Percentiles rank a stretch among this genome's conserved stretches.
Conservation (phyloP, 2,113 vertebrate species). For the Myanophis thanlyinensis region DNA sequence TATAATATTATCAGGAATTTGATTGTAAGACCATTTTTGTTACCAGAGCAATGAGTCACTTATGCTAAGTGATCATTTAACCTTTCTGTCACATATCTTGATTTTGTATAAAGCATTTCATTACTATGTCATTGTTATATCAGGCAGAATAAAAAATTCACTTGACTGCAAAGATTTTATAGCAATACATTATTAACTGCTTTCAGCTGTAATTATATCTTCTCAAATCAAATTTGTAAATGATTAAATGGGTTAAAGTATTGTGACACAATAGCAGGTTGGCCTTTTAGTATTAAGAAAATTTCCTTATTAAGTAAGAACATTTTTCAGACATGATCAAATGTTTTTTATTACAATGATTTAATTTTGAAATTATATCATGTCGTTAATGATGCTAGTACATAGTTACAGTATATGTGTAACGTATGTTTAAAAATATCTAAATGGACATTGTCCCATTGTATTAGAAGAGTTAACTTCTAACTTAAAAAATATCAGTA, state of each 20-base stretch:
- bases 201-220: constrained; percentile 32
- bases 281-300: constrained; percentile 2
- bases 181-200: constrained; percentile 36
- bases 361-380: background rate
- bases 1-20: background rate
- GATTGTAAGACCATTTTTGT: background rate
- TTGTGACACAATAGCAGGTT: background rate
- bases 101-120: constrained; percentile 27
- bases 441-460: background rate
- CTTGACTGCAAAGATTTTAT: constrained; percentile 31
- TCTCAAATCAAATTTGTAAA: constrained; percentile 42
- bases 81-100: constrained; percentile 18
- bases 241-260: constrained; percentile 29
- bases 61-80: constrained; percentile 8
- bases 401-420: background rate
- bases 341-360: background rate
- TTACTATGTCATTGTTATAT: constrained; percentile 23
- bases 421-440: background rate
- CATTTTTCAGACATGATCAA: background rate
- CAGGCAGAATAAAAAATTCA: constrained; percentile 47
- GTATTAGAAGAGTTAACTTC: background rate
- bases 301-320: background rate
- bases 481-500: background rate
- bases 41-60: background rate
- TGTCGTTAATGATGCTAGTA: background rate